These are phyloP conservation scores for Hypena proboscidalis DNA, from an alignment of 2,888 invertebrate species.

Conservation along the genomic window DNA sequence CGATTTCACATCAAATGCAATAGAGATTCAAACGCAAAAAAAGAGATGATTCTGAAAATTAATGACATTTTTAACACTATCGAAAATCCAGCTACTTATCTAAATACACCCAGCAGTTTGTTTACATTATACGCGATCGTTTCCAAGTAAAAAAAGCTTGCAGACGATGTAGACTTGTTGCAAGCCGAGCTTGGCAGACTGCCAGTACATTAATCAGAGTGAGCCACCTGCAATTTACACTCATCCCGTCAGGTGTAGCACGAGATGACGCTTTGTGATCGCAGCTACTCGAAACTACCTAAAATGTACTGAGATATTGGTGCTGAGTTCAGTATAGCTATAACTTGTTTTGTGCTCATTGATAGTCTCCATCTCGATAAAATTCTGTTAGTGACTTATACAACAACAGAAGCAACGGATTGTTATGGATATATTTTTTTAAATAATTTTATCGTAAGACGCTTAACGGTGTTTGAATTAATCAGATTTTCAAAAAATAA, in stretches of 20 bases:
- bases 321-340: not conserved
- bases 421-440: too few species aligned
- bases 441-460: too few species aligned
- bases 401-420: too few species aligned
- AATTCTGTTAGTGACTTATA: too few species aligned
- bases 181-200: slow-evolving; percentile 48
- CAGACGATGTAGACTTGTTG: slow-evolving; percentile 52
- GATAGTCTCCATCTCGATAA: too few species aligned
- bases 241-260: slow-evolving; percentile 40
- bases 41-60: not conserved
- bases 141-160: slow-evolving; percentile 30
- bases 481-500: too few species aligned
- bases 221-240: slow-evolving; percentile 60
- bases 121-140: slow-evolving; percentile 35
- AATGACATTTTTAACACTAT: slow-evolving; percentile 1
- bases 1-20: not conserved
- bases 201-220: slow-evolving; percentile 60
- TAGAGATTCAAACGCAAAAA: not conserved
- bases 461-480: too few species aligned
- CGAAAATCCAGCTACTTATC: slow-evolving; percentile 9
- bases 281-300: slow-evolving; percentile 19
- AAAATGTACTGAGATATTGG: slow-evolving; percentile 4
- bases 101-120: slow-evolving; percentile 21
- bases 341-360: not conserved
- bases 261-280: slow-evolving; percentile 29